Evolutionary conservation across 2,113 vertebrate species (phyloP).

Genomic region (Seriola quinqueradiata): DNA sequence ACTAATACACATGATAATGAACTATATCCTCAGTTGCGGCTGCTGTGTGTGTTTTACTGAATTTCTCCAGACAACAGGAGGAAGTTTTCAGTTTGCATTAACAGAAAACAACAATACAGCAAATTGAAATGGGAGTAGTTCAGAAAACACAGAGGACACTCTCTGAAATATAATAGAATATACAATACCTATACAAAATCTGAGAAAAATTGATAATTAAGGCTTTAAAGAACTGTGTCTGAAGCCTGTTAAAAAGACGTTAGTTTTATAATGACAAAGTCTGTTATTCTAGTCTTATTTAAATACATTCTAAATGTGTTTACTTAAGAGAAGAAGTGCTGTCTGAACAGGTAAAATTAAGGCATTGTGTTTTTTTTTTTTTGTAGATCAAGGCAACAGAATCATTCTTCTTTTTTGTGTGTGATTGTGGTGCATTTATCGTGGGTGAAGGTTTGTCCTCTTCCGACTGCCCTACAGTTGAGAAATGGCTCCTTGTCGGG

Average conservation of each 20-base stretch:
- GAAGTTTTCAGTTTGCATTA: background rate
- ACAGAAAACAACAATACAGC: background rate
- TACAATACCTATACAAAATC: background rate
- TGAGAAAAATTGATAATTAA: background rate
- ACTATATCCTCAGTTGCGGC: background rate
- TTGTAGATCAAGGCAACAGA: background rate
- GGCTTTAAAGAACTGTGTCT: background rate
- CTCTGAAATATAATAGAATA: no score
- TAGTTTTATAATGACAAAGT: no score
- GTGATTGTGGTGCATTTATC: background rate
- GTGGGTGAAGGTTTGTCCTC: background rate
- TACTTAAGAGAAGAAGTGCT: no score
- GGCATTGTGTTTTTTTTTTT: no score
- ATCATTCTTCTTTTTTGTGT: background rate
- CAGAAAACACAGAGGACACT: no score
- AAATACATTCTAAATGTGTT: no score
- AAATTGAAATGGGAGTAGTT: no score
- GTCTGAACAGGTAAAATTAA: no score
- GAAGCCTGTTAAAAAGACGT: no score
- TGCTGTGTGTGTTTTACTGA: background rate
- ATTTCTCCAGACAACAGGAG: background rate
- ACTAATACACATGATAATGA: background rate
- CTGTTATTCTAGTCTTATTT: no score
- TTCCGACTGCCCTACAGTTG: background rate
- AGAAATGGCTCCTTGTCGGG: slow-evolving; percentile 2